These are phyloP conservation scores for Pocillopora damicornis DNA, from an alignment of 64 coral and sea anemone species.

Conservation along the genomic window DNA sequence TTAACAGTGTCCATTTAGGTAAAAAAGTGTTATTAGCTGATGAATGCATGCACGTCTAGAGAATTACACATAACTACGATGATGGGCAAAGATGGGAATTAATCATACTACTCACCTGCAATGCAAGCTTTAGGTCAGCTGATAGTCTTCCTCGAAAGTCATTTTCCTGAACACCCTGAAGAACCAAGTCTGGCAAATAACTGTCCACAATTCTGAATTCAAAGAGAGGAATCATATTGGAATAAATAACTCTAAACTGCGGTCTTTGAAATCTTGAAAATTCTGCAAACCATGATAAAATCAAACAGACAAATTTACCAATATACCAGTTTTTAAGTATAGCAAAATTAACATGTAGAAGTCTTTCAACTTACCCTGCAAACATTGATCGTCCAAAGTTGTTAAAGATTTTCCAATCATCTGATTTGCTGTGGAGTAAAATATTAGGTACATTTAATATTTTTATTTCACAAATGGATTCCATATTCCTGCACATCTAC, in stretches of 20 bases:
- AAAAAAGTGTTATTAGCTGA: no score
- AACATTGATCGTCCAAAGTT: conserved; percentile 94
- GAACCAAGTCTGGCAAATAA: conserved; percentile 94
- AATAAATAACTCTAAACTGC: neutral
- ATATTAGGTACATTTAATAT: no score
- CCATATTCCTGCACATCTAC: no score
- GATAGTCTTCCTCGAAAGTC: conserved; percentile 49
- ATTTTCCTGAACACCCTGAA: conserved; percentile 69
- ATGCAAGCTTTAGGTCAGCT: conserved; percentile 57
- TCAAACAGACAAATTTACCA: no score
- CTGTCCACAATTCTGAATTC: conserved; percentile 55
- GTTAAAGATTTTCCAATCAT: conserved; percentile 71
- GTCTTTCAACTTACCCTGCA: conserved; percentile 66
- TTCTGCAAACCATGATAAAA: neutral
- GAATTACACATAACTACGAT: no score
- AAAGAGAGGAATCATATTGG: neutral
- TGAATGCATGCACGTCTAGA: no score
- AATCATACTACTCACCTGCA: conserved; percentile 61
- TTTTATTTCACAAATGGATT: no score
- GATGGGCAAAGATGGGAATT: neutral
- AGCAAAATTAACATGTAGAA: neutral
- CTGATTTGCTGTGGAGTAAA: conserved; percentile 9
- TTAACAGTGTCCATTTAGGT: no score
- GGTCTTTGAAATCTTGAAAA: neutral
- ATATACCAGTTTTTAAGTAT: neutral